A percentile compares a stretch with the other conserved stretches of the same genome.
These are phyloP conservation scores for Pherbina coryleti DNA, from an alignment of 2,888 invertebrate species.

Conservation along the genomic window DNA sequence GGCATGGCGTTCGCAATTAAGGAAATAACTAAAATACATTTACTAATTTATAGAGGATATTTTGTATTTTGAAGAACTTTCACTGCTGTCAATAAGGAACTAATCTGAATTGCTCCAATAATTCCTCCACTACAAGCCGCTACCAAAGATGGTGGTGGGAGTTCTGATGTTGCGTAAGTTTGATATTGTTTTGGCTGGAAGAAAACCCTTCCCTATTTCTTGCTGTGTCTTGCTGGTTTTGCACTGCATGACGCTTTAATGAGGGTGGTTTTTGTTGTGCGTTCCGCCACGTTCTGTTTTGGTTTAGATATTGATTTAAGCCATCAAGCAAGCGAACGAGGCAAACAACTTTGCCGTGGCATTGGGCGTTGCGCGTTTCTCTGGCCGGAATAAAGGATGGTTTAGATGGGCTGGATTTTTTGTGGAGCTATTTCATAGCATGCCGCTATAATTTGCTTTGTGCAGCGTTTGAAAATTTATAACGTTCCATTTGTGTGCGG, in stretches of 20 bases:
- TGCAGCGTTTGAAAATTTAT: conserved; percentile 27
- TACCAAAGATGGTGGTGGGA: background rate
- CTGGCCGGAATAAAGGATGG: background rate
- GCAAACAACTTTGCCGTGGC: background rate
- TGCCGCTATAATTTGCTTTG: background rate
- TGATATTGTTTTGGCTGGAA: background rate
- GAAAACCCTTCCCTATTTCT: background rate
- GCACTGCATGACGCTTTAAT: background rate
- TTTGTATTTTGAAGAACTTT: background rate
- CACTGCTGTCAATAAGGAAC: background rate
- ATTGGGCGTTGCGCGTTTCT: background rate
- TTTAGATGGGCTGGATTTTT: background rate
- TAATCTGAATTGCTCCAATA: background rate
- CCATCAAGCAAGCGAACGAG: background rate
- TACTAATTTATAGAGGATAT: too few species aligned
- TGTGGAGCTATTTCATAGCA: too few species aligned
- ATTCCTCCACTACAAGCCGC: background rate
- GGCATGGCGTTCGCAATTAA: too few species aligned
- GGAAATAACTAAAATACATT: too few species aligned
- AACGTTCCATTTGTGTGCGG: conserved; percentile 60
- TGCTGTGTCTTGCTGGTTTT: background rate
- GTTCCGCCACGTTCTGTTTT: background rate
- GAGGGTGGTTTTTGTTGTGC: conserved; percentile 15
- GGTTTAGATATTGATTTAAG: conserved; percentile 5
- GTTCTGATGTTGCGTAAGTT: background rate